Base-by-base conservation (phyloP, 2,888 invertebrate species). In the Rhogogaster chlorosoma region DNA sequence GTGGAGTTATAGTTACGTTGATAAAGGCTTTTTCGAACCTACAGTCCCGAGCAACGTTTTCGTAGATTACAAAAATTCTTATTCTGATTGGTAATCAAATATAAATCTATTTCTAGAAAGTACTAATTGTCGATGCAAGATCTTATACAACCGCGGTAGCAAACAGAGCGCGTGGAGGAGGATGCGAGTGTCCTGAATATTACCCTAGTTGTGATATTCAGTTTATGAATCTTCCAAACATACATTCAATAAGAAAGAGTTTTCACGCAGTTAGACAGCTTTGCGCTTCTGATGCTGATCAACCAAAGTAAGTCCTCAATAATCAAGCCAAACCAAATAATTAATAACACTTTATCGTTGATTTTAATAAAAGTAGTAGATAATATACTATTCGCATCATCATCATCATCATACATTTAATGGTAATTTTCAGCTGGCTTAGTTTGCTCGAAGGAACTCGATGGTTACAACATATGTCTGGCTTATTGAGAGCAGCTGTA, bases 161-260 rank as follows among this genome's bases (percentile, higher is more conserved):
- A 29, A 99, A 99, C 94, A 95, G 99, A 87, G 99, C 99, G 0
- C 96, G 99, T 87, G 99, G 99, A 84, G 99, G 99, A 67, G 99
- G 99, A 80, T 98, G 98, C 93, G 99, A 99, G 93, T 99, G 98
- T 93, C 96, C 97, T 83, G 99, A 99, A 94, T 99, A 99, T 95
- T 99, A 99, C 94, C 97, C 97, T 0, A 96, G 96, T 90, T 98
- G 99, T 88, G 99, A 99, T 94, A 98, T 99, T 85, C 97, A 98
- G 94, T 99, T 99, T 94, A 99, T 99, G 98, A 97, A 97, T 93
- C 95, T 99, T 93, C 98, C 99, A 84, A 99, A 99, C 94, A 99
- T 99, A 89, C 99, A 99, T 94, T 96, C 97, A 90, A 98, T 99
- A 92, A 95, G 99, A 75, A 97, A 97, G 91, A 98, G 98, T 94